Conservation (phyloP, 2,113 vertebrate genomes). For the Dromaius novaehollandiae region DNA sequence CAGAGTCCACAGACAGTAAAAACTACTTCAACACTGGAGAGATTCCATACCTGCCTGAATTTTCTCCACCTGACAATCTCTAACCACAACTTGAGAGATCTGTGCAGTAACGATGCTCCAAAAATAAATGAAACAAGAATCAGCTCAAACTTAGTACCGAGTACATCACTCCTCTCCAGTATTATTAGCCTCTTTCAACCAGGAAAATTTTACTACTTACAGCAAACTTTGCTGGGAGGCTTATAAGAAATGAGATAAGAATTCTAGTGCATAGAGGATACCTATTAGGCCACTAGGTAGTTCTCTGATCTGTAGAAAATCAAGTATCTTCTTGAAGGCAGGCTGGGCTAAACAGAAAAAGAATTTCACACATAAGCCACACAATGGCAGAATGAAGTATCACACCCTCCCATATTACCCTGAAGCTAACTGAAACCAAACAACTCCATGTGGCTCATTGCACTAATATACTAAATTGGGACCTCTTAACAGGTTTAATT, state of each 20-base stretch:
- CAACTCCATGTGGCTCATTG: neutral
- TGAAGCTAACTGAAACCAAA: neutral
- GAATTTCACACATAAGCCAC: neutral
- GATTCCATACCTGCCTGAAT: constrained; percentile 29
- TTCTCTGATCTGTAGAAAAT: neutral
- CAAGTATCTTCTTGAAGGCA: neutral
- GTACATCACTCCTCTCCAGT: too few species aligned
- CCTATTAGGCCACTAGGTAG: neutral
- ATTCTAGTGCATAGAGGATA: neutral
- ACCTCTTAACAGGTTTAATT: neutral
- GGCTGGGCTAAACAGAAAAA: neutral
- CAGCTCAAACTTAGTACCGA: neutral
- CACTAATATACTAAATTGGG: neutral
- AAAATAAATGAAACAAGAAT: constrained; percentile 1
- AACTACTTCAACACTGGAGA: neutral
- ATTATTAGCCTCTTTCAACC: neutral
- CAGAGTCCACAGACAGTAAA: neutral
- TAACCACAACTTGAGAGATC: constrained; percentile 61
- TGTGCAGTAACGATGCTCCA: constrained; percentile 52
- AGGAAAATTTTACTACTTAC: neutral
- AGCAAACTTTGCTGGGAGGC: neutral
- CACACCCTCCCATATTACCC: neutral
- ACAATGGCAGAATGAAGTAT: neutral
- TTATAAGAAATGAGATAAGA: neutral
- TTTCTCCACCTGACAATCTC: neutral